Base-by-base conservation (phyloP, 1,140 invertebrate species). In the Tachypleus tridentatus region DNA sequence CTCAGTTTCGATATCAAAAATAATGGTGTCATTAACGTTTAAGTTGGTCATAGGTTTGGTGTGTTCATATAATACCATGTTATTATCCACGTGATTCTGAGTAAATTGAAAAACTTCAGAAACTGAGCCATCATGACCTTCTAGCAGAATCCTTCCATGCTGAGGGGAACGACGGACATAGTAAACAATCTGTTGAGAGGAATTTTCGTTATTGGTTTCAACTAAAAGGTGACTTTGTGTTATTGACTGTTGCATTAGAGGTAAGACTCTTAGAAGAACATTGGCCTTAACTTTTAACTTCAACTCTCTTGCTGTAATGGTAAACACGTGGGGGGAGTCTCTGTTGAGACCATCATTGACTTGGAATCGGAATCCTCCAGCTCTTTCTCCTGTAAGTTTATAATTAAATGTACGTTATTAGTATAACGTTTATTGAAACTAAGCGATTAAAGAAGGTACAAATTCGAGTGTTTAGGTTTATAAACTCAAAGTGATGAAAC, bases 31-130 rank as follows among this genome's bases (percentile, higher is more conserved):
- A 68, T 87, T 88, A 10, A 88, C 87, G 57, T 85, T 82, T 7
- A 91, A 78, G 73, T 89, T 85, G 68, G 84, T 84, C 71, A 92
- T 88, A 10, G 86, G 85, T 69, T 86, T 85, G 0, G 85, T 89
- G 72, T 96, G 92, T 73, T 93, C 88, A 74, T 95, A 97, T 72
- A 86, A 87, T 3, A 97, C 84, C 67, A 84, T 78, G n/a, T 85
- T 87, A 62, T 85, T 82, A 72, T 94, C 90, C 5, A 97, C 77
- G 72, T 96, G 89, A 62, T 82, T 80, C 75, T 97, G 93, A 0
- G 87, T 91, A 73, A 97, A 97, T n/a, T 75, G 72, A 3, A 65
- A 58, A 11, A 72, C 57, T 29, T 56, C 49, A 56, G 74, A 73
- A 5, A 70, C 51, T 59, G 72, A 69, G 8, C 70, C 69, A 48